phyloP scores from a whole-genome alignment of 2,113 vertebrate genomes.

The Candoia aspera region DNA sequence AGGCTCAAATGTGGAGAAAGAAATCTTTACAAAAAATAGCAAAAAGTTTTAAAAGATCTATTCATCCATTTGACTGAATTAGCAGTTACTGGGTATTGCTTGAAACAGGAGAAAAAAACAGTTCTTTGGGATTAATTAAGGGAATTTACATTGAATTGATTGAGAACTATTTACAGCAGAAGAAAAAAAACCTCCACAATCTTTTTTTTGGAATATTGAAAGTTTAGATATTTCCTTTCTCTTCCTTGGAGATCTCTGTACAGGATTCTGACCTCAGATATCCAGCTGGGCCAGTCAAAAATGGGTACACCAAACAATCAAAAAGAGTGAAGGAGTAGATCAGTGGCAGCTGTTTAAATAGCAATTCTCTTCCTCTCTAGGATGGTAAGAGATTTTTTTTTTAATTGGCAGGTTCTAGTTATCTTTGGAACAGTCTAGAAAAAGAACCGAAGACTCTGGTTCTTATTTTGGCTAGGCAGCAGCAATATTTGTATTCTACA shows the following conservation, averaged over 20 bases:
- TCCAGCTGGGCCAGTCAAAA: background rate
- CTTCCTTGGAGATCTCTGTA: background rate
- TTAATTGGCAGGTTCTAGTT: background rate
- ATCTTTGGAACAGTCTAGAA: background rate
- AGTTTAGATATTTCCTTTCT: background rate
- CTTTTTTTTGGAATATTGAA: background rate
- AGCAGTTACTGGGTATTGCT: background rate
- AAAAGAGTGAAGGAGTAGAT: background rate
- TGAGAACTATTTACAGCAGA: background rate
- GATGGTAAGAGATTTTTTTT: background rate
- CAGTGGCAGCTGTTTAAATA: background rate
- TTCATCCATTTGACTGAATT: background rate
- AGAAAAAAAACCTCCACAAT: background rate
- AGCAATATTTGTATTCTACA: background rate
- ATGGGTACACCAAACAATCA: background rate
- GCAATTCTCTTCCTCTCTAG: background rate
- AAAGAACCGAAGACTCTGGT: background rate
- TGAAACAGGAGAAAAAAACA: background rate
- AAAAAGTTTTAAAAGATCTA: background rate
- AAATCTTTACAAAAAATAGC: background rate
- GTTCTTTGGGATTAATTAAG: background rate
- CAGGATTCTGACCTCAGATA: background rate
- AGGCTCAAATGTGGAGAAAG: background rate
- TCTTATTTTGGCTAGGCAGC: background rate
- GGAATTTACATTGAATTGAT: background rate